These are phyloP conservation scores for Hetaerina titia DNA, from an alignment of 2,888 invertebrate species.

Conservation along the genomic window DNA sequence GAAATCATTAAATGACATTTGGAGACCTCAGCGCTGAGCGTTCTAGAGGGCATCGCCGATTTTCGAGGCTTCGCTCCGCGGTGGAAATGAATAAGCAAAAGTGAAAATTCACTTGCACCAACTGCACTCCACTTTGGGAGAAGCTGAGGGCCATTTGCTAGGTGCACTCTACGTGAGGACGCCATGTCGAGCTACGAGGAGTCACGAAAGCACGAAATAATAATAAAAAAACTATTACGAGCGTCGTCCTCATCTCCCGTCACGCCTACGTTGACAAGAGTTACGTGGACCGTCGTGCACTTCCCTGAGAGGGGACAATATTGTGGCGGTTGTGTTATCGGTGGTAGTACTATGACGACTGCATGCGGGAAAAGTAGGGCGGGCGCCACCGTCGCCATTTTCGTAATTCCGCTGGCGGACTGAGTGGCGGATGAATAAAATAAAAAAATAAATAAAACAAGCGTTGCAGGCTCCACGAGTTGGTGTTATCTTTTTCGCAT, in stretches of 20 bases:
- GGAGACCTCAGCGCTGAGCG: too few relatives aligned
- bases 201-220: neutral
- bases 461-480: neutral
- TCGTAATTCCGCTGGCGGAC: neutral
- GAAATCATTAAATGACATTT: too few relatives aligned
- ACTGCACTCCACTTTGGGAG: too few relatives aligned
- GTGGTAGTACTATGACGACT: neutral
- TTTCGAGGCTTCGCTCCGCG: too few relatives aligned
- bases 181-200: too few relatives aligned
- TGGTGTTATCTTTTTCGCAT: neutral
- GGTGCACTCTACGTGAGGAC: too few relatives aligned
- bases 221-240: neutral
- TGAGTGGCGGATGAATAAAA: neutral
- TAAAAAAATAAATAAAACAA: neutral
- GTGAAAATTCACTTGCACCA: too few relatives aligned
- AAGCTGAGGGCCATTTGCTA: too few relatives aligned
- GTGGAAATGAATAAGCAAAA: too few relatives aligned
- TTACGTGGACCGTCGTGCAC: neutral
- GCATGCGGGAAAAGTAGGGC: neutral
- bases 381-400: neutral
- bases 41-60: too few relatives aligned
- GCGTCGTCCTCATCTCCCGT: neutral
- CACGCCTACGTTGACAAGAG: neutral
- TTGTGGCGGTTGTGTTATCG: neutral
- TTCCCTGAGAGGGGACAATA: neutral